Evolutionary conservation across 2,113 vertebrate species (phyloP).

Genomic region (Chloropsis cyanopogon): DNA sequence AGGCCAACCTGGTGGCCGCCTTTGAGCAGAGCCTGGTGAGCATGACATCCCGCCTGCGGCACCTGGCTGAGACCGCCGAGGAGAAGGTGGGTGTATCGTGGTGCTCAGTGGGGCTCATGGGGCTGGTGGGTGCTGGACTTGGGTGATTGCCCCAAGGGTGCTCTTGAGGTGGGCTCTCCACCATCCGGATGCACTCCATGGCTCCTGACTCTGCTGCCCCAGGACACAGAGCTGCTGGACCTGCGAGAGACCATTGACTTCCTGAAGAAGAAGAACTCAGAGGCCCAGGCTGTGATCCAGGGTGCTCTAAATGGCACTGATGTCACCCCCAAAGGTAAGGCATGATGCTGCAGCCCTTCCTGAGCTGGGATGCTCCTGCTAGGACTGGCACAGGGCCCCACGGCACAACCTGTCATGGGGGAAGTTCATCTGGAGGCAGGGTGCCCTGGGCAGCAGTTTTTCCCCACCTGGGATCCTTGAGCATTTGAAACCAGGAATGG

Average conservation of each 20-base stretch:
- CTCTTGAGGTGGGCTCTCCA: not conserved
- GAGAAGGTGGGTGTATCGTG: conserved; percentile 80
- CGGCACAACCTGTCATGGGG: too few relatives aligned
- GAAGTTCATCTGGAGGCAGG: not conserved
- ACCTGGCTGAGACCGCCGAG: conserved; percentile 85
- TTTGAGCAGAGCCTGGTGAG: conserved; percentile 93
- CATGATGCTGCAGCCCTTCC: not conserved
- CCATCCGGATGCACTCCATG: accelerated
- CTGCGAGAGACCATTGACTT: conserved; percentile 90
- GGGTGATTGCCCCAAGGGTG: not conserved
- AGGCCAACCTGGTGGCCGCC: conserved; percentile 94
- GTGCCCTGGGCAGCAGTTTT: not conserved
- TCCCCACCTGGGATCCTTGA: not conserved
- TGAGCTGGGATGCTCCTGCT: not conserved
- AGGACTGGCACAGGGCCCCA: not conserved
- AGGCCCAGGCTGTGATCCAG: conserved; percentile 93
- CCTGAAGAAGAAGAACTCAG: conserved; percentile 87
- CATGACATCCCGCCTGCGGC: conserved; percentile 91
- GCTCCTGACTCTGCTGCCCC: not conserved
- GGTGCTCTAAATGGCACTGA: conserved; percentile 87
- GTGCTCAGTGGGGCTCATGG: accelerated
- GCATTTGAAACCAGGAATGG: not conserved
- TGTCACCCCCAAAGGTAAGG: conserved; percentile 81
- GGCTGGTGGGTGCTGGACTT: not conserved
- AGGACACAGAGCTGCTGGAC: conserved; percentile 89